Percentiles rank a stretch among this genome's conserved stretches.
Evolutionary conservation across 2,797 vertebrate species (phyloP).

Genomic region (Labroides dimidiatus): DNA sequence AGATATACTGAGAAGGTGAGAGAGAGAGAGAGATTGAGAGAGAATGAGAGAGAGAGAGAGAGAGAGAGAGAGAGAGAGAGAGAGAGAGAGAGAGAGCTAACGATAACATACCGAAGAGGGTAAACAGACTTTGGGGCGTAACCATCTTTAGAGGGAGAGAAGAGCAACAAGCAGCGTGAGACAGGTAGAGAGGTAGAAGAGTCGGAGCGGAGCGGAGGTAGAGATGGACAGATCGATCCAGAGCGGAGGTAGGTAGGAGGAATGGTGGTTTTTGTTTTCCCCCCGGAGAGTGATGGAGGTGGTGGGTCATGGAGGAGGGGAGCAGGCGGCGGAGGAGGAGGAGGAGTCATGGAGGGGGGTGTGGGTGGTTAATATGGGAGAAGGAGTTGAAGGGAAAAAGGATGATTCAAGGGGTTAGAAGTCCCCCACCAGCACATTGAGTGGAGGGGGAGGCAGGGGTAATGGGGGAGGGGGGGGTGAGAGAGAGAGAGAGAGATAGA

Average conservation of each 20-base stretch:
- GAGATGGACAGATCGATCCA: slow-evolving; percentile 99
- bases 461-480: not conserved
- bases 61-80: slow-evolving; percentile 60
- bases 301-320: slow-evolving; percentile 96
- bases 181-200: slow-evolving; percentile 99
- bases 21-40: slow-evolving; percentile 15
- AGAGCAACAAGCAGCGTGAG: slow-evolving; percentile 99
- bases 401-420: slow-evolving; percentile 32
- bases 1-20: slow-evolving; percentile 48
- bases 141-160: slow-evolving; percentile 99
- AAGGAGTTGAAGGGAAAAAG: slow-evolving; percentile 82
- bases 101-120: slow-evolving; percentile 99
- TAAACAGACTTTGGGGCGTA: slow-evolving; percentile 99
- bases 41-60: slow-evolving; percentile 41
- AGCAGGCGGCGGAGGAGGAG: slow-evolving; percentile 67
- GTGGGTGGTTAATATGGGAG: slow-evolving; percentile 67
- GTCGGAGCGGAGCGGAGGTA: slow-evolving; percentile 93
- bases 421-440: slow-evolving; percentile 39
- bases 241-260: slow-evolving; percentile 90
- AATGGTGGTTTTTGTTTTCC: slow-evolving; percentile 87
- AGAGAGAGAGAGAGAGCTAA: slow-evolving; percentile 94
- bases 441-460: slow-evolving; percentile 70
- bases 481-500: slow-evolving; percentile 24
- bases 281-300: slow-evolving; percentile 98
- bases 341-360: slow-evolving; percentile 43